phyloP scores from a whole-genome alignment of 2,113 vertebrate genomes.

The Mobula hypostoma region DNA sequence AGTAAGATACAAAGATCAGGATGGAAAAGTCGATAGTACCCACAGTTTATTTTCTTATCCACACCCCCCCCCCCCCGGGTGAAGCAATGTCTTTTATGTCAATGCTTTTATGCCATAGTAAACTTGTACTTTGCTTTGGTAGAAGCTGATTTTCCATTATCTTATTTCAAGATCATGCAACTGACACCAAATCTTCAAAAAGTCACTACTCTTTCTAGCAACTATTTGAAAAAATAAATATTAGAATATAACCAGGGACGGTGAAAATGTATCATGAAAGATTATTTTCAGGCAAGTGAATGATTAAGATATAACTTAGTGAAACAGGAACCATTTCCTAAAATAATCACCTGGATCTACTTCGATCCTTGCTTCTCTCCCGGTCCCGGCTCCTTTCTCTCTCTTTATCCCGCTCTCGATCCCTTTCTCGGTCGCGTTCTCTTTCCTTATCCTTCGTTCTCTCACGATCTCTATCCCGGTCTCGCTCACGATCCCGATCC shows the following conservation, averaged over 20 bases:
- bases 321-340: neutral
- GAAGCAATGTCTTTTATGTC: no score
- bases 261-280: neutral
- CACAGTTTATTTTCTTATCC: neutral
- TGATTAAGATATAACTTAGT: neutral
- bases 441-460: conserved; percentile 55
- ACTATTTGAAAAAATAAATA: no score
- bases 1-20: neutral
- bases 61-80: no score
- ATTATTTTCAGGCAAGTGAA: neutral
- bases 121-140: neutral
- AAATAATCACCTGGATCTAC: conserved; percentile 75
- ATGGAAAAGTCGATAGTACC: neutral
- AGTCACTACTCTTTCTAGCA: no score
- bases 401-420: conserved; percentile 75
- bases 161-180: neutral
- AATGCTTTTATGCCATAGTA: neutral
- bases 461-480: conserved; percentile 58
- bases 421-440: conserved; percentile 78
- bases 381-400: conserved; percentile 70
- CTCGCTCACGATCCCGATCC: conserved; percentile 67
- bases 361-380: conserved; percentile 74
- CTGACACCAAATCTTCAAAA: no score
- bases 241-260: neutral
- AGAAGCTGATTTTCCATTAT: neutral